Evolutionary conservation across 2,797 vertebrate genomes (phyloP).

Genomic region (Chaetodon trifasciatus): DNA sequence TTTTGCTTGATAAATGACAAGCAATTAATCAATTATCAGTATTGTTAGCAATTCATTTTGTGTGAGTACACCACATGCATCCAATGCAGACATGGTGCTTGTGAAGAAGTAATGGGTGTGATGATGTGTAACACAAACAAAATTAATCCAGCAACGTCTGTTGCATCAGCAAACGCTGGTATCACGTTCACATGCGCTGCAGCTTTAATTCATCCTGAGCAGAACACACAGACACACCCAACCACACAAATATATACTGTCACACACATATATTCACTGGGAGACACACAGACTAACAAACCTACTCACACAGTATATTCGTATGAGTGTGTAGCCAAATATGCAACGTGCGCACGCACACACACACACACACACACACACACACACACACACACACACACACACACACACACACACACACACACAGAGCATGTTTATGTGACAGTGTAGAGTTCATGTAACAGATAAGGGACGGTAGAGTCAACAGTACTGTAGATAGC

Average conservation of each 20-base stretch:
- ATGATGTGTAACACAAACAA: constrained; percentile 18
- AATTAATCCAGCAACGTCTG: not conserved
- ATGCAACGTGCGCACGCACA: not conserved
- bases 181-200: constrained; percentile 36
- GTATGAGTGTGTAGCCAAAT: constrained; percentile 32
- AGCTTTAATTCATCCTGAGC: constrained; percentile 22
- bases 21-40: not conserved
- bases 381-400: constrained; percentile 17
- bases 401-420: constrained; percentile 5
- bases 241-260: constrained; percentile 8
- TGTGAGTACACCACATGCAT: not conserved
- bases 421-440: constrained; percentile 77
- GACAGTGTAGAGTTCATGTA: constrained; percentile 84
- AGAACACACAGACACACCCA: constrained; percentile 22
- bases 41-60: not conserved
- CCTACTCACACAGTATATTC: constrained; percentile 18
- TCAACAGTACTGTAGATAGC: constrained; percentile 86
- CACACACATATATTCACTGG: not conserved
- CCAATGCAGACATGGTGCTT: not conserved
- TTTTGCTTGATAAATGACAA: not conserved
- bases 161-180: constrained; percentile 42
- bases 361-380: too few species aligned
- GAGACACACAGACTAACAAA: not conserved
- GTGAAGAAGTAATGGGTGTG: not conserved
- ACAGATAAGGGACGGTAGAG: constrained; percentile 84